Evolutionary conservation across 2,888 invertebrate species (phyloP).

Genomic region (Eristalis arbustorum): DNA sequence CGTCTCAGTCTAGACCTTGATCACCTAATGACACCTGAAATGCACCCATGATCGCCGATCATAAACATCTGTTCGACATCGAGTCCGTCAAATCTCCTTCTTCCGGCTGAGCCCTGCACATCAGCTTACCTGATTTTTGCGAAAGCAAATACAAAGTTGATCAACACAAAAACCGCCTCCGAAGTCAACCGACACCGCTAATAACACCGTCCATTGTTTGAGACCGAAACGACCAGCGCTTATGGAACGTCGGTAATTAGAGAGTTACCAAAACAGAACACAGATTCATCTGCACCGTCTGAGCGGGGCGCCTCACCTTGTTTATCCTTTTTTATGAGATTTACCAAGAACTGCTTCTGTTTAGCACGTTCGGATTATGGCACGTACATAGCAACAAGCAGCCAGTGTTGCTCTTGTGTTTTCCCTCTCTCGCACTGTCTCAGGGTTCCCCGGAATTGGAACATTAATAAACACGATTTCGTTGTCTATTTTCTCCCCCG

Average conservation of each 20-base stretch:
- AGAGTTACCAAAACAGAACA: background rate
- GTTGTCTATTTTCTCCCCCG: background rate
- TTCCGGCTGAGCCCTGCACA: background rate
- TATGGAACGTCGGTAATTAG: slow-evolving; percentile 3
- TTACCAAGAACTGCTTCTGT: slow-evolving; percentile 30
- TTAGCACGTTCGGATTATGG: slow-evolving; percentile 10
- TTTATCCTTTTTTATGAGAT: slow-evolving; percentile 23
- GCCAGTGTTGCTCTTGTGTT: background rate
- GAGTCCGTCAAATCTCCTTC: background rate
- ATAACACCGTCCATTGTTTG: background rate
- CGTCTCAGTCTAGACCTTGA: no score
- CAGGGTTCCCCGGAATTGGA: slow-evolving; percentile 31
- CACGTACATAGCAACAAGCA: slow-evolving; percentile 8
- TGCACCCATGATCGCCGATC: background rate
- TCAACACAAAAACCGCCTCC: background rate
- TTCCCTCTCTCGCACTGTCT: slow-evolving; percentile 15
- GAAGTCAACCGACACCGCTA: background rate
- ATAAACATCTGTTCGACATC: background rate
- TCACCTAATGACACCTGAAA: no score
- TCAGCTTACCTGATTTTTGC: background rate
- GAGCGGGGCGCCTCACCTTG: slow-evolving; percentile 13
- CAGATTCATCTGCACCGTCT: background rate
- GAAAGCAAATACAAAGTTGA: background rate
- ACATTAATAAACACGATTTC: slow-evolving; percentile 18
- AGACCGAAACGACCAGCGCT: background rate